Evolutionary conservation across 2,797 vertebrate species (phyloP), one percentile per base, ranked within the genome.

Genomic region (Darevskia nairensis): DNA sequence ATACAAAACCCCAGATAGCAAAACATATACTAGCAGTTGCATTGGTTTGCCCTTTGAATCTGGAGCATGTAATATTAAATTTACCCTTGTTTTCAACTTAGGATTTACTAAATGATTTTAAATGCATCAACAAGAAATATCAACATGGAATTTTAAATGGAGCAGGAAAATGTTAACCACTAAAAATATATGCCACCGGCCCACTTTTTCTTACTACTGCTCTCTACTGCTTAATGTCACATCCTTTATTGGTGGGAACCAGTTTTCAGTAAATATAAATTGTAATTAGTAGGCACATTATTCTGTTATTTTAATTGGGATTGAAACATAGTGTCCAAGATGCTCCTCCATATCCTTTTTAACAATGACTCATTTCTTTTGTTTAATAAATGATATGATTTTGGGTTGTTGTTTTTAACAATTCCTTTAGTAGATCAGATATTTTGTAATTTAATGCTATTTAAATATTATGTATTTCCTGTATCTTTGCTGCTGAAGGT

Each of bases 71-170:
- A 91, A 92, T 94, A 87, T 87, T 86, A 89, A 0, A 88, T 82
- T 92, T 1, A 80, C 68, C 72, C 17, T 55, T 88, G 74, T 86
- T 91, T 87, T 72, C 55, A 55, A 82, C 90, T 21, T 5, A 79
- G 44, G 4, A 87, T 85, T 90, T 91, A n/a, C 35, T 89, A 8
- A 1, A 89, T 27, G 91, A 71, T 77, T 91, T 91, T 86, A 87
- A 92, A 89, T 89, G 86, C 41, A 85, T 90, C 6, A 91, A 29
- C 17, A 85, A 21, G 50, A 13, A 85, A 19, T 84, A 90, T 19
- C 1, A 90, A 82, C 68, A 81, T 94, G 61, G 46, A 92, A 87
- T 89, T 91, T 86, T 85, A 91, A 69, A 80, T 4, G 85, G 77
- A 85, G 21, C 5, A 66, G 68, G 89, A 89, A 29, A 21, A 91